Percentiles rank a stretch among this genome's conserved stretches.
Evolutionary conservation across 2,888 invertebrate species (phyloP).

Genomic region (Meganola albula): DNA sequence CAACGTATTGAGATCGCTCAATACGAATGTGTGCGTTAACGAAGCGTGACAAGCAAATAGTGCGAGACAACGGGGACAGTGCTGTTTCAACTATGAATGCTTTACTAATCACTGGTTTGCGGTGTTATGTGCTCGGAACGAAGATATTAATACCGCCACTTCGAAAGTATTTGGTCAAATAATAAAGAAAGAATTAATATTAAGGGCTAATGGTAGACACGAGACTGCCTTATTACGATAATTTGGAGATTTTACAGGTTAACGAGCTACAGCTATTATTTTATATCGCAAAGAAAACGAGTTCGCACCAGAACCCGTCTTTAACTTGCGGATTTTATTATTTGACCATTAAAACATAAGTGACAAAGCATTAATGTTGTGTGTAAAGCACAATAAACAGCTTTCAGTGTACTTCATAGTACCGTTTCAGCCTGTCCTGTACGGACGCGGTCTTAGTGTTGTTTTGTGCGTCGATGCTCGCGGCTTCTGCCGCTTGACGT

Average conservation of each 20-base stretch:
- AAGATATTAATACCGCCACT: not conserved
- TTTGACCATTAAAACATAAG: not conserved
- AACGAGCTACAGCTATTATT: too few species aligned
- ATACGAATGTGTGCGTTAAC: slow-evolving; percentile 37
- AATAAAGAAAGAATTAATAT: not conserved
- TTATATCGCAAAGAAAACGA: too few species aligned
- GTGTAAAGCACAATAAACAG: slow-evolving; percentile 21
- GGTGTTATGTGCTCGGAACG: slow-evolving; percentile 12
- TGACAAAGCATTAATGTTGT: slow-evolving; percentile 33
- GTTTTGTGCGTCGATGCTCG: slow-evolving; percentile 45
- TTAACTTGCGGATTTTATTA: not conserved
- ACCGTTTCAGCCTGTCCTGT: slow-evolving; percentile 69
- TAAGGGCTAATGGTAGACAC: not conserved
- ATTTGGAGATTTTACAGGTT: too few species aligned
- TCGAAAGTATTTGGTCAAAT: not conserved
- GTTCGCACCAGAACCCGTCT: too few species aligned
- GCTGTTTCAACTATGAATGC: slow-evolving; percentile 46
- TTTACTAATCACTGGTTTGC: slow-evolving; percentile 28
- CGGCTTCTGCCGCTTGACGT: slow-evolving; percentile 56
- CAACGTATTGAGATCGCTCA: slow-evolving; percentile 34
- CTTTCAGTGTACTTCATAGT: slow-evolving; percentile 31
- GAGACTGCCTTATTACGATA: not conserved
- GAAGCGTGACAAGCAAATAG: slow-evolving; percentile 64
- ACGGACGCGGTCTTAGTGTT: slow-evolving; percentile 35
- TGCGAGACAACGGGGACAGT: slow-evolving; percentile 47